A percentile compares a stretch with the other conserved stretches of the same genome.
Conservation (phyloP, 1,140 invertebrate species). For the Phthorimaea operculella region DNA sequence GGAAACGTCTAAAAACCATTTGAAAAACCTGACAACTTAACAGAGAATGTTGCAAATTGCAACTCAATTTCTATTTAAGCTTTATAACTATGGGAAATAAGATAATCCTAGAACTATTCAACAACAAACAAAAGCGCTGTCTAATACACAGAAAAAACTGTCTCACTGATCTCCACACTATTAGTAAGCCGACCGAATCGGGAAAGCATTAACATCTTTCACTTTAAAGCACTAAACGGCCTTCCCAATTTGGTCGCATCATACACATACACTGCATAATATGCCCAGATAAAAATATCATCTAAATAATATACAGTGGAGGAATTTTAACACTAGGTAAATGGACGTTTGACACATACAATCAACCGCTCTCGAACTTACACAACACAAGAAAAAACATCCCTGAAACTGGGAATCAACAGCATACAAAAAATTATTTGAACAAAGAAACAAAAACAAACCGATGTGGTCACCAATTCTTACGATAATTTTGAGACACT, state of each 20-base stretch:
- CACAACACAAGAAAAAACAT: conserved; percentile 7
- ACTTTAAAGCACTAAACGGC: neutral
- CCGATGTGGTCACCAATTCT: too few species aligned
- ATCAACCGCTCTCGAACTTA: conserved; percentile 4
- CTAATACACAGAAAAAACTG: conserved; percentile 2
- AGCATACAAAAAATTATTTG: too few species aligned
- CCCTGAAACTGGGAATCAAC: too few species aligned
- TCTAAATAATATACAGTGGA: conserved; percentile 62
- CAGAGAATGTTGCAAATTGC: too few species aligned
- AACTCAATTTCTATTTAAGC: too few species aligned
- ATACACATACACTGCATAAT: conserved; percentile 34
- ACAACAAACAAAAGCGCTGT: neutral
- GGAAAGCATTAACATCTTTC: neutral
- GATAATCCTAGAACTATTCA: too few species aligned
- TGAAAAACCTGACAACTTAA: too few species aligned
- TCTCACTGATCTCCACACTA: conserved; percentile 36
- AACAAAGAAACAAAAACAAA: too few species aligned
- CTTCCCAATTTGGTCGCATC: neutral
- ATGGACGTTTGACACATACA: conserved; percentile 57
- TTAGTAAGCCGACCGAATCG: conserved; percentile 7
- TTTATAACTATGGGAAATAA: too few species aligned
- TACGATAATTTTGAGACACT: too few species aligned
- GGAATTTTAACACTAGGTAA: conserved; percentile 54
- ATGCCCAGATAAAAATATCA: conserved; percentile 38
- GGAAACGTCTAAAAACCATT: too few species aligned